Percentiles rank a stretch among this genome's conserved stretches.
Evolutionary conservation across 1,140 invertebrate species (phyloP).

Genomic region (Galendromus occidentalis): DNA sequence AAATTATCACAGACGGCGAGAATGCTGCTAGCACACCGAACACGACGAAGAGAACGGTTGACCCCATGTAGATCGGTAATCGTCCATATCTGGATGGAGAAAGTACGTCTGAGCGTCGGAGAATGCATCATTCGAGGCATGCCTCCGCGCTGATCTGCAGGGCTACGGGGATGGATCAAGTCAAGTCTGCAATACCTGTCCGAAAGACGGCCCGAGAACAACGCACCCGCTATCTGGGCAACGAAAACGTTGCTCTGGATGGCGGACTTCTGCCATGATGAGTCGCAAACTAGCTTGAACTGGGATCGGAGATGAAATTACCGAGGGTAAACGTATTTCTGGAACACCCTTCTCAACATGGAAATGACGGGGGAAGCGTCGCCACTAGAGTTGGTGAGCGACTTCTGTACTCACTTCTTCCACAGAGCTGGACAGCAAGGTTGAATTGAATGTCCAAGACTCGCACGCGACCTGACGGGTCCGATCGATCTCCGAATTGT

Average conservation of each 20-base stretch:
- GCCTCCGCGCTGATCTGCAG: too few species aligned
- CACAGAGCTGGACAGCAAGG: constrained; percentile 2
- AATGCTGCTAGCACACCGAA: background rate
- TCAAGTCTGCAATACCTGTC: background rate
- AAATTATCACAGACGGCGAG: background rate
- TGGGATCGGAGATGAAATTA: background rate
- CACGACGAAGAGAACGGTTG: background rate
- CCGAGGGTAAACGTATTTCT: too few species aligned
- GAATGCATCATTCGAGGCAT: too few species aligned
- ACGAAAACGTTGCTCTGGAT: constrained; percentile 1
- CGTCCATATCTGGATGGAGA: background rate
- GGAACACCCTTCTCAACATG: too few species aligned
- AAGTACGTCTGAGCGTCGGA: too few species aligned
- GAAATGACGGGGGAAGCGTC: too few species aligned
- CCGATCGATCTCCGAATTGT: background rate
- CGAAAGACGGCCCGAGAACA: background rate
- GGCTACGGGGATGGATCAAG: too few species aligned
- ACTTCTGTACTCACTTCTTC: background rate
- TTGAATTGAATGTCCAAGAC: background rate
- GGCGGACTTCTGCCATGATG: constrained; percentile 2
- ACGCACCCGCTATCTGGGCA: background rate
- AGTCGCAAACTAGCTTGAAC: background rate
- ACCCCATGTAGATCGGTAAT: background rate
- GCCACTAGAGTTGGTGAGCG: too few species aligned
- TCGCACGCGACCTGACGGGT: background rate